Base-by-base conservation (phyloP, 1,140 invertebrate genomes). In the Zaprionus davidi region DNA sequence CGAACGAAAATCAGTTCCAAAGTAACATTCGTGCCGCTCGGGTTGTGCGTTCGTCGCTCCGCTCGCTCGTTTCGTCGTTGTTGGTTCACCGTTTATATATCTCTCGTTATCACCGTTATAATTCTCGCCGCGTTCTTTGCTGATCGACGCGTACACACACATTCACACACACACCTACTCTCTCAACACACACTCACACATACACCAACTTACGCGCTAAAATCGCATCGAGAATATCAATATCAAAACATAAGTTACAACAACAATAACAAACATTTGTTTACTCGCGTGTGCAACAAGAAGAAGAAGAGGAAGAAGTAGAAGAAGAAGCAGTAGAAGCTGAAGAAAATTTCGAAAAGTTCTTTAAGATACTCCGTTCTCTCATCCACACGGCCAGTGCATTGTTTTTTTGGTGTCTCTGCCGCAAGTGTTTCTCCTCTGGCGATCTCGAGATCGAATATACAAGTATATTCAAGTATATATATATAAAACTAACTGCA, bases 11-110 rank as follows among this genome's bases (percentile, higher is more conserved):
- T 84, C 78, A 85, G 82, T 85, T 84, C 71, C 81, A 81, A 83
- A 85, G 81, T 84, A 84, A 81, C 82, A 78, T 85, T 85, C 82
- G 81, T 85, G 78, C 82, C 82, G 81, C 82, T 83, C 81, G 81
- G 82, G 70, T 85, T 78, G 81, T 85, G 71, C 76, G 82, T 84
- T 65, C 75, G 82, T 85, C 64, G 81, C 71, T 73, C 68, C 63
- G 76, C 76, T 79, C 69, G 77, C 76, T 71, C 71, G 67, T 68
- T 78, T 78, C 58, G 71, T 78, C 58, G 71, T 78, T 75, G 75
- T 77, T 72, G 63, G 58, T 75, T 46, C 41, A 46, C 41, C 60
- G 70, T 66, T 72, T 41, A 66, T 59, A 49, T 62, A 62, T 63
- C 60, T 67, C 38, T 34, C 74, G 69, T 72, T 34, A 34, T 66